Evolutionary conservation across 2,113 vertebrate species (phyloP).

Genomic region (Pedionomus torquatus): DNA sequence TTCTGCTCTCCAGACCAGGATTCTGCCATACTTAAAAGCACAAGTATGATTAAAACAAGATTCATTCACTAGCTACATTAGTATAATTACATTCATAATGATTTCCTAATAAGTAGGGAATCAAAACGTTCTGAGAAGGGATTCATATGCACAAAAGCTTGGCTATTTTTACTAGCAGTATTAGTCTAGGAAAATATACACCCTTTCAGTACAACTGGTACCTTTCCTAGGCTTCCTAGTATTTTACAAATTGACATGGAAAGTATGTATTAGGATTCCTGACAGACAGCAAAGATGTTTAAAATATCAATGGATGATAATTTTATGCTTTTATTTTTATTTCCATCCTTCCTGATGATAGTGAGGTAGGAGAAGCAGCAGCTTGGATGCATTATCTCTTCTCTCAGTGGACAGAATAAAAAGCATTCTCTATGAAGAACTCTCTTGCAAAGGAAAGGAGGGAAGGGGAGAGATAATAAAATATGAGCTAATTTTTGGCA

Average conservation of each 20-base stretch:
- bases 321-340: not conserved
- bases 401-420: not conserved
- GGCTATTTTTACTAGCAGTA: not conserved
- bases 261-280: not conserved
- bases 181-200: not conserved
- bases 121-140: not conserved
- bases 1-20: slow-evolving; percentile 2
- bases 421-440: not conserved
- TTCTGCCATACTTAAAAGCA: not conserved
- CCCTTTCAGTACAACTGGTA: not conserved
- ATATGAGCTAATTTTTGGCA: not conserved
- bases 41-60: slow-evolving; percentile 17
- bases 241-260: not conserved
- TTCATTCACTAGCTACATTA: not conserved
- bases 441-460: not conserved
- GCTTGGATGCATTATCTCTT: not conserved
- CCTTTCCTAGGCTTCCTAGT: not conserved
- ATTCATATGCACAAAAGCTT: not conserved
- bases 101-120: slow-evolving; percentile 1
- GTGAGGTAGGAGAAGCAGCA: not conserved
- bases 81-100: not conserved
- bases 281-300: not conserved
- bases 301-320: not conserved
- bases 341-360: not conserved
- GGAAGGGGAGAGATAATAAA: not conserved